Base-by-base conservation (phyloP, 2,797 vertebrate genomes). In the Hippocampus kuda region DNA sequence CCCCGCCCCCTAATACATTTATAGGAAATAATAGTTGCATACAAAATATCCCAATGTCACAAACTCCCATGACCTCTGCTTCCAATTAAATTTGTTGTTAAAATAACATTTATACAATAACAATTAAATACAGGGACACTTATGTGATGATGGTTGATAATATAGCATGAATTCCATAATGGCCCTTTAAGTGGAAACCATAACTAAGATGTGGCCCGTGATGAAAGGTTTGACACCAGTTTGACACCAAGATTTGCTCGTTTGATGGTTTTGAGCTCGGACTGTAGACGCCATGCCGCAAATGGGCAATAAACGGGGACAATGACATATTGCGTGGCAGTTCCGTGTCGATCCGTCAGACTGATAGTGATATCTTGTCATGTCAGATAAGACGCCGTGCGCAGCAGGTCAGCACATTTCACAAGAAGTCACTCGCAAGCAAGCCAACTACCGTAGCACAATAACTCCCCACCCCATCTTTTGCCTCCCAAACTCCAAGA, bases 261-360 rank as follows among this genome's bases (percentile, higher is more conserved):
- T 34, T 61, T 61, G 30, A 34, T 38, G 18, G 1, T 56, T 38
- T 61, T 30, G 26, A 59, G 30, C 56, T 57, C 24, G 7, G 30
- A 34, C 57, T 18, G 59, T 2, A 13, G 11, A 24, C n/a, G 27
- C 10, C 30, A 38, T 22, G 30, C 59, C 30, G 30, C 59, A 61
- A 61, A 34, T 15, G 9, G 26, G 59, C 59, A 38, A 61, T 61
- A 61, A 61, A 61, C 9, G 18, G 59, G 59, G 59, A 34, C 59
- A 60, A 60, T 61, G 59, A 48, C 15, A 65, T 65, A 48, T 65
- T 49, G 63, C 46, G 44, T 27, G 44, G 24, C 10, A 44, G 7
- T 49, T 65, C 6, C 41, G 83, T 75, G 64, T 74, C 15, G 56
- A 48, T 53, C 54, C 56, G 63, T 65, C 20, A 49, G 71, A 66